Evolutionary conservation across 2,888 invertebrate genomes (phyloP), one percentile per base, ranked within the genome.

Genomic region (Arrhopalites spinosus): DNA sequence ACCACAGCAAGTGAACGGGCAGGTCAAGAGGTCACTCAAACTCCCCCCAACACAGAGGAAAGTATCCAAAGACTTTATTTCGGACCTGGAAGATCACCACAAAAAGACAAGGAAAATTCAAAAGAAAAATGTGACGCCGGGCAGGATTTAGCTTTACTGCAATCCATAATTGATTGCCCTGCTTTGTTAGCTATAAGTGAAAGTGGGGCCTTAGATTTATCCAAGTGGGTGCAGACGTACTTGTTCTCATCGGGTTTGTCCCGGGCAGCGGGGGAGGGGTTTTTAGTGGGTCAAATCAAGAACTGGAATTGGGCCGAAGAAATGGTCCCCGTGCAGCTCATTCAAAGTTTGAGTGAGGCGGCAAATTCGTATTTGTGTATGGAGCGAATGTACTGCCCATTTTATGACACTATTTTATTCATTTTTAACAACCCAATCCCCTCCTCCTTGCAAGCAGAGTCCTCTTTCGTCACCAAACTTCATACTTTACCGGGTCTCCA

Each of bases 321-420:
- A 61, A 63, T 78, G 47, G 77, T 73, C 15, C 80, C 80, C 1
- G 73, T 78, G 30, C 81, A 81, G 72, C 78, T 78, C 30, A 77
- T 81, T 50, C 79, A 80, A 67, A 63, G 61, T 53, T 43, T 81
- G 20, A 78, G 76, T 70, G 76, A 79, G 47, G 76, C 79, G 0
- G 30, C 76, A 2, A 68, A 73, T 7, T 74, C 77, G 15, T 81
- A 80, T 64, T 63, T 81, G 3, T 79, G 78, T 30, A 77, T 81
- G 81, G 79, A 81, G 59, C 63, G 80, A 23, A 80, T 81, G 78
- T 81, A 81, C 64, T 80, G 80, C 59, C 81, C 81, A 17, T 80
- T 81, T 75, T 81, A 80, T 69, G 81, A 81, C 67, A 80, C 81
- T 0, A n/a, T 80, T 15, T 53, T 81, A 3, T 79, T 80, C 77